A percentile compares a stretch with the other conserved stretches of the same genome.
phyloP scores from a whole-genome alignment of 2,888 invertebrate species.

The Rhyacophila evoluta region DNA sequence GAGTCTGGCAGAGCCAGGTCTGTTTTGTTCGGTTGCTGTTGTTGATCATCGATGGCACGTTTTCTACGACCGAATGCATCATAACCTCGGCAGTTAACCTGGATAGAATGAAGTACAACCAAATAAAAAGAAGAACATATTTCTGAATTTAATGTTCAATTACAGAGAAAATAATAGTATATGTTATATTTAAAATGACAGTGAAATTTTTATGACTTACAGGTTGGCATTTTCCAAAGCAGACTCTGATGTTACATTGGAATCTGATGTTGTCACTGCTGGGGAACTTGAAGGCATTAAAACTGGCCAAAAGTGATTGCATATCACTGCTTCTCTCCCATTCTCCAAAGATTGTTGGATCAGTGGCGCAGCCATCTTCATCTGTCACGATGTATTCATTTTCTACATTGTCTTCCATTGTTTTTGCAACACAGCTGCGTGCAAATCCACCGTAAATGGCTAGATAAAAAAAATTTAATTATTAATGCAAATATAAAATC shows the following conservation, averaged over 20 bases:
- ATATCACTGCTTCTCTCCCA: slow-evolving; percentile 92
- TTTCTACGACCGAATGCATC: slow-evolving; percentile 90
- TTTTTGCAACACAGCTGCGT: slow-evolving; percentile 92
- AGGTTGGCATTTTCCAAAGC: slow-evolving; percentile 95
- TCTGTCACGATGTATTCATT: slow-evolving; percentile 94
- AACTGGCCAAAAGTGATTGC: slow-evolving; percentile 86
- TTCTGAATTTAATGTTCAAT: too few relatives aligned
- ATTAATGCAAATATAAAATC: too few relatives aligned
- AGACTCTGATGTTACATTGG: slow-evolving; percentile 95
- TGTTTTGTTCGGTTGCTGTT: slow-evolving; percentile 62
- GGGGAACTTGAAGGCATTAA: slow-evolving; percentile 96
- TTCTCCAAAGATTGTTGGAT: slow-evolving; percentile 92
- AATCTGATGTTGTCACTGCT: slow-evolving; percentile 94
- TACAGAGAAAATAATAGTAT: too few relatives aligned
- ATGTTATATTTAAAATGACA: too few relatives aligned
- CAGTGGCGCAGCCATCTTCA: slow-evolving; percentile 93
- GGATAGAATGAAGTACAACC: slow-evolving; percentile 48
- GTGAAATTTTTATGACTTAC: too few relatives aligned
- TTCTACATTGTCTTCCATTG: slow-evolving; percentile 88
- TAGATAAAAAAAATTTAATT: slow-evolving; percentile 59
- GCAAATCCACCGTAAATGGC: slow-evolving; percentile 96
- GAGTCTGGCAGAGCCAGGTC: slow-evolving; percentile 72
- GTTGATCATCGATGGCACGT: slow-evolving; percentile 70
- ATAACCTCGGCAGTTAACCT: slow-evolving; percentile 92
- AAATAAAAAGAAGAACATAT: too few relatives aligned